phyloP scores from a whole-genome alignment of 2,888 invertebrate genomes.

The Agonum fuliginosum region DNA sequence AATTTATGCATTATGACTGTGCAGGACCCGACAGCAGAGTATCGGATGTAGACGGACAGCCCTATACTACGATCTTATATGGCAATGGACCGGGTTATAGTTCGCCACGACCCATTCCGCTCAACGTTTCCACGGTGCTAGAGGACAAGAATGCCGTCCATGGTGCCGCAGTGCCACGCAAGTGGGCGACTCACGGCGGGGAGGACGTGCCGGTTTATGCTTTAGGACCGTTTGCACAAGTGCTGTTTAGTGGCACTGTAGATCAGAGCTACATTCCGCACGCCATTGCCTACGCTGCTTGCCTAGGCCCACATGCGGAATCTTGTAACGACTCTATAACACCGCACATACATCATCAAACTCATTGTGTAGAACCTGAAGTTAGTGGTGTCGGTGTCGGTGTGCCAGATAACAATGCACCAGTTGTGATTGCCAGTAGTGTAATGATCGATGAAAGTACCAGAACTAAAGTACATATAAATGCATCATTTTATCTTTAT shows the following conservation, averaged over 20 bases:
- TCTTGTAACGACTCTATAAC: constrained; percentile 78
- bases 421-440: constrained; percentile 80
- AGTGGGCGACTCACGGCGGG: constrained; percentile 88
- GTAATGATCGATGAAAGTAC: constrained; percentile 78
- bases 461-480: constrained; percentile 66
- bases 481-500: neutral
- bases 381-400: constrained; percentile 72
- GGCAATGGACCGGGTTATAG: constrained; percentile 87
- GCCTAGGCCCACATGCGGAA: constrained; percentile 81
- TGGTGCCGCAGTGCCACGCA: constrained; percentile 83
- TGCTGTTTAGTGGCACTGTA: constrained; percentile 80
- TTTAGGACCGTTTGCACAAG: constrained; percentile 80
- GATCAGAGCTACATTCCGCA: constrained; percentile 92
- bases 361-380: constrained; percentile 75
- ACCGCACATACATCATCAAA: constrained; percentile 64
- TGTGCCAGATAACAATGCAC: constrained; percentile 70
- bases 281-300: constrained; percentile 87
- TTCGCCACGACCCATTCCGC: constrained; percentile 77
- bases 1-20: neutral
- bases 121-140: constrained; percentile 70
- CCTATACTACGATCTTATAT: constrained; percentile 86
- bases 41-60: constrained; percentile 84
- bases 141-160: constrained; percentile 77
- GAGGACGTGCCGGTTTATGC: constrained; percentile 91
- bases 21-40: constrained; percentile 84